Evolutionary conservation across 2,888 invertebrate genomes (phyloP), one percentile per base, ranked within the genome.

Genomic region (Ichneumoninae sp.): DNA sequence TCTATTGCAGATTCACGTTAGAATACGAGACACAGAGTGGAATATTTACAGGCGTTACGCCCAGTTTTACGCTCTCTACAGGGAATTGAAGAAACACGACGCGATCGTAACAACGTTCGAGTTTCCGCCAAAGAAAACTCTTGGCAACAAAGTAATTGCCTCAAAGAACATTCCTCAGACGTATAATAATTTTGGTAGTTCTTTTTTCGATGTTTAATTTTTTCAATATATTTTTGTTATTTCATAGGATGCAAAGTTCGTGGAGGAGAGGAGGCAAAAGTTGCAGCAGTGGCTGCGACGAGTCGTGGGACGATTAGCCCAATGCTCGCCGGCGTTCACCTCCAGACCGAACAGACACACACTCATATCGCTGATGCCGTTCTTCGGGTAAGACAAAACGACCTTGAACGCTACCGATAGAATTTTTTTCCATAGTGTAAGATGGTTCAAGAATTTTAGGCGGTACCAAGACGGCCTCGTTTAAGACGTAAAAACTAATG

Each of bases 11-110:
- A 96, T 97, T 89, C 97, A 97, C 90, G 93, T 98, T 52, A 96
- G 98, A 89, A 96, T 98, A 74, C 96, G 97, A 66, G 96, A 97
- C 90, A 98, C 98, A 87, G 98, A 99, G 93, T 99, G 99, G 99
- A 98, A 98, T 91, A 96, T 99, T n/a, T 98, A 98, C 93, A 96
- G 98, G 88, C 96, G 99, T 91, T 99, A 99, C 92, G 97, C 98
- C 7, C 98, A 99, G 93, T 99, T 99, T 94, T 95, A 98, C 92
- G 96, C 97, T 86, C 94, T 99, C 40, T 98, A 99, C 93, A 96
- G 96, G 85, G 96, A 97, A 88, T 94, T 98, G 60, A 97, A 97
- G 92, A 98, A 98, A 92, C 96, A 97, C 91, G 97, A 98, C 92
- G 95, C 97, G 0, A 95, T 96, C 82, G 96, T 98, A 74, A 95